Percentiles rank a stretch among this genome's conserved stretches.
Evolutionary conservation across 2,113 vertebrate species (phyloP).

Genomic region (Podarcis cretensis): DNA sequence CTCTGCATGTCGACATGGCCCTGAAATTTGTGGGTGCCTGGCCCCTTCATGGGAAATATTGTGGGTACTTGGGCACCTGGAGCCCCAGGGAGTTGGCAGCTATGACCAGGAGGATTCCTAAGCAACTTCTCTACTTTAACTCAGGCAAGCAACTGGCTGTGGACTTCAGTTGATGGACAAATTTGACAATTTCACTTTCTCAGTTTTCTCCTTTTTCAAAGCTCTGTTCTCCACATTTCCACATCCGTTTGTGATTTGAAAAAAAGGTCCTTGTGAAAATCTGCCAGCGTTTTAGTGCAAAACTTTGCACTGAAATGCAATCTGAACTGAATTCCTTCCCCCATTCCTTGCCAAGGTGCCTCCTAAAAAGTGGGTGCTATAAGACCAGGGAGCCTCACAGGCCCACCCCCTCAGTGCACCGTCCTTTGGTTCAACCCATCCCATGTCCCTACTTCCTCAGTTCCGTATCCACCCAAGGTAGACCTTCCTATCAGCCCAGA

Average conservation of each 20-base stretch:
- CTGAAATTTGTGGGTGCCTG: too few species aligned
- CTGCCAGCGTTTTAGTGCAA: too few species aligned
- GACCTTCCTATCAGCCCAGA: neutral
- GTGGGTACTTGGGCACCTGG: too few species aligned
- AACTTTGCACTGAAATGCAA: too few species aligned
- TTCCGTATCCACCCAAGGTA: neutral
- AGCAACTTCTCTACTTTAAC: neutral
- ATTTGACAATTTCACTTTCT: neutral
- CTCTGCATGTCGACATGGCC: too few species aligned
- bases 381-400: neutral
- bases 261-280: too few species aligned
- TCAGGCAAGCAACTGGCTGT: neutral
- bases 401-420: neutral
- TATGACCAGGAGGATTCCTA: neutral
- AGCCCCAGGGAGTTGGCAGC: too few species aligned
- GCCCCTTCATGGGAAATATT: too few species aligned
- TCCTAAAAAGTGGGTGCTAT: neutral
- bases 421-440: neutral
- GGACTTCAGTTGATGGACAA: too few species aligned
- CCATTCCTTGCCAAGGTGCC: neutral
- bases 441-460: too few species aligned
- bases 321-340: too few species aligned
- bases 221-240: neutral
- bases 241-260: too few species aligned
- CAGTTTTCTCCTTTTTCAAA: neutral